A percentile compares a stretch with the other conserved stretches of the same genome.
These are phyloP conservation scores for Capitella teleta DNA, from an alignment of 1,140 invertebrate genomes.

Conservation along the genomic window DNA sequence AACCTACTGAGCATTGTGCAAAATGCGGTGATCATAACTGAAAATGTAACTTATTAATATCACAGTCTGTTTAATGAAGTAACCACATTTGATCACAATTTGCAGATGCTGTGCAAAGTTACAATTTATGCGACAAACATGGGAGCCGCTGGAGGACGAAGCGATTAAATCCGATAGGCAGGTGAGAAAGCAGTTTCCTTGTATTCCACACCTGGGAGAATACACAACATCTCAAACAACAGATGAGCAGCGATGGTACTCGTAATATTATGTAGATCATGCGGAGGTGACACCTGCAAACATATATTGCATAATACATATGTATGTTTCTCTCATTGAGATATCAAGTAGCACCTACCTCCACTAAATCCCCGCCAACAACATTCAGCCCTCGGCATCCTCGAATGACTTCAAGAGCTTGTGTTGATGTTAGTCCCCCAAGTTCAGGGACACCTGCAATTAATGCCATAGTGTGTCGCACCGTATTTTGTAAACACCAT, in stretches of 20 bases:
- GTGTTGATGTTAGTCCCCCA: slow-evolving; percentile 27
- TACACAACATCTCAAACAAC: slow-evolving; percentile 34
- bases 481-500: too few species aligned
- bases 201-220: slow-evolving; percentile 29
- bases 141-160: too few species aligned
- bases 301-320: not conserved
- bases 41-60: too few species aligned
- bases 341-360: slow-evolving; percentile 18
- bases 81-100: too few species aligned
- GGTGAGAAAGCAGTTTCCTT: too few species aligned
- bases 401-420: slow-evolving; percentile 30
- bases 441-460: slow-evolving; percentile 36
- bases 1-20: too few species aligned
- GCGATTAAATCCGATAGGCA: too few species aligned
- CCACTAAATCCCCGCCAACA: slow-evolving; percentile 31
- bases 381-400: slow-evolving; percentile 31
- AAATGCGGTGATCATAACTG: too few species aligned
- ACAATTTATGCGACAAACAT: too few species aligned
- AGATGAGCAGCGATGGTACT: slow-evolving; percentile 31
- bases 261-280: slow-evolving; percentile 25
- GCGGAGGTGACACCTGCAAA: slow-evolving; percentile 31
- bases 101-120: too few species aligned
- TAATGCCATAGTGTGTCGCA: too few species aligned
- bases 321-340: not conserved
- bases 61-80: too few species aligned